Percentiles rank a stretch among this genome's conserved stretches.
phyloP scores from a whole-genome alignment of 2,797 vertebrate species.

The Acipenser transmontanus region DNA sequence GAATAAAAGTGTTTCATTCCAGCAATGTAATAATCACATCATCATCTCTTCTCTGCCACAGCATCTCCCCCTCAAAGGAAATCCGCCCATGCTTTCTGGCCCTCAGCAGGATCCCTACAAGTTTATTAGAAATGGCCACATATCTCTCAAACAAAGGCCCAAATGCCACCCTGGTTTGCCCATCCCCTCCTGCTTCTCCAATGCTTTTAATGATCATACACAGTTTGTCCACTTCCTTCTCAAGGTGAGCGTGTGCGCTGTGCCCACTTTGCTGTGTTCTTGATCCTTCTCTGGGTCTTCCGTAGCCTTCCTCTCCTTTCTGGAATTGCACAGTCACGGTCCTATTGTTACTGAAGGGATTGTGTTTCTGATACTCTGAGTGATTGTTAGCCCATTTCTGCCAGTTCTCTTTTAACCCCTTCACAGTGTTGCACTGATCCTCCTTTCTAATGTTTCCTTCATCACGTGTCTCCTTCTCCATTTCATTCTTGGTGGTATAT shows the following conservation, averaged over 20 bases:
- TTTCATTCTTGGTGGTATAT: not conserved
- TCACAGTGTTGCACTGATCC: slow-evolving; percentile 47
- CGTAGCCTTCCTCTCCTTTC: slow-evolving; percentile 62
- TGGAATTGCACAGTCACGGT: slow-evolving; percentile 32
- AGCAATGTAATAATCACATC: slow-evolving; percentile 67
- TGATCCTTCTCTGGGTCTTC: slow-evolving; percentile 72
- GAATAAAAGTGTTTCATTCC: slow-evolving; percentile 28
- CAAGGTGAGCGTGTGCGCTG: slow-evolving; percentile 68
- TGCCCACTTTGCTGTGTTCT: slow-evolving; percentile 74
- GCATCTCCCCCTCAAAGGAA: slow-evolving; percentile 83
- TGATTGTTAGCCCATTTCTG: slow-evolving; percentile 75
- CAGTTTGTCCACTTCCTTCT: slow-evolving; percentile 72
- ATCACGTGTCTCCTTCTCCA: slow-evolving; percentile 33
- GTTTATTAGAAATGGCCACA: slow-evolving; percentile 80
- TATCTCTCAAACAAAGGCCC: slow-evolving; percentile 77
- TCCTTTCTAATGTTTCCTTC: slow-evolving; percentile 22
- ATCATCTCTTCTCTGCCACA: slow-evolving; percentile 87
- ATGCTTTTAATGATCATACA: slow-evolving; percentile 66
- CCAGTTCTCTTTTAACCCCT: slow-evolving; percentile 72
- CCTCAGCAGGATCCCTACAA: slow-evolving; percentile 78
- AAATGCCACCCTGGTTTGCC: slow-evolving; percentile 58
- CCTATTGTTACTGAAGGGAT: slow-evolving; percentile 68
- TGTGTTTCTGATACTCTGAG: slow-evolving; percentile 70
- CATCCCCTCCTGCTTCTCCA: slow-evolving; percentile 50
- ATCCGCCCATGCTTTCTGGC: slow-evolving; percentile 78